A percentile compares a stretch with the other conserved stretches of the same genome.
Evolutionary conservation across 2,888 invertebrate species (phyloP).

Genomic region (Vanessa cardui): DNA sequence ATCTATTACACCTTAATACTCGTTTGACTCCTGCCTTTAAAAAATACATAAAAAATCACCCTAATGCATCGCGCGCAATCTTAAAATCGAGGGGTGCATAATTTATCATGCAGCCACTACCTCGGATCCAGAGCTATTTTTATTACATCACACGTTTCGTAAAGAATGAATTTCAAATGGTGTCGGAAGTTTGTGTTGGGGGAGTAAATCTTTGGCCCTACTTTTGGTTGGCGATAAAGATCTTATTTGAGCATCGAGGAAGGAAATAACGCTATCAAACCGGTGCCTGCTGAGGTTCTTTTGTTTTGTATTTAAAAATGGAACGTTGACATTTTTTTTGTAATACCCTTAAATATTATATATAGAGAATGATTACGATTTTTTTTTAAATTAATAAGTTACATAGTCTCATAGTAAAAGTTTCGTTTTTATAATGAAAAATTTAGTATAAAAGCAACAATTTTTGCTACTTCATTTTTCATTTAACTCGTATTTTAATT

Average conservation of each 20-base stretch:
- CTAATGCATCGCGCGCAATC: constrained; percentile 75
- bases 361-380: no score
- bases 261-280: constrained; percentile 1
- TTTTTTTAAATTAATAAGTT: no score
- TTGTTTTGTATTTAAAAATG: constrained; percentile 1
- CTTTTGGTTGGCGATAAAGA: constrained; percentile 40
- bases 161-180: constrained; percentile 83
- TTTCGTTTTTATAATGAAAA: no score
- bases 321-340: background rate
- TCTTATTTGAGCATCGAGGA: constrained; percentile 5
- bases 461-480: no score
- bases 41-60: constrained; percentile 69
- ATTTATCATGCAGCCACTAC: constrained; percentile 69
- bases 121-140: constrained; percentile 76
- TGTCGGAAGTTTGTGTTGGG: constrained; percentile 78
- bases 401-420: no score
- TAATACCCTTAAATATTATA: background rate
- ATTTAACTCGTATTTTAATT: background rate
- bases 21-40: constrained; percentile 70
- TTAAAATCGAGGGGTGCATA: constrained; percentile 79
- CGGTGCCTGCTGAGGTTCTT: background rate
- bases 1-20: constrained; percentile 60
- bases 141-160: constrained; percentile 79
- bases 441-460: no score
- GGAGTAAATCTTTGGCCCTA: constrained; percentile 65